A percentile compares a stretch with the other conserved stretches of the same genome.
Evolutionary conservation across 2,888 invertebrate species (phyloP).

Genomic region (Ptychoptera contaminata): DNA sequence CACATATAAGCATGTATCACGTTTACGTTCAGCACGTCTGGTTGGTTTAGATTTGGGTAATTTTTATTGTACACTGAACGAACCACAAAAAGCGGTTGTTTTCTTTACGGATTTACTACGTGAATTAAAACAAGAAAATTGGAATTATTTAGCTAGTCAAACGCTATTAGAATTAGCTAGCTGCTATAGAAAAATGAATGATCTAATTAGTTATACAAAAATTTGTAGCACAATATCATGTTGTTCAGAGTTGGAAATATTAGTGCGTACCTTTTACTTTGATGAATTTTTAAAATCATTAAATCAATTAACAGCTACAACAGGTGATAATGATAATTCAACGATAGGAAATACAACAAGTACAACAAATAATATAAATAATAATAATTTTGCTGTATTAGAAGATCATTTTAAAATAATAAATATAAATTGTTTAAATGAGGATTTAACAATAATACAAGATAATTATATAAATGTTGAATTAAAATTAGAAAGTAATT

Average conservation of each 20-base stretch:
- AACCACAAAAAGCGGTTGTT: slow-evolving; percentile 76
- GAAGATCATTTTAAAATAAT: slow-evolving; percentile 35
- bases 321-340: slow-evolving; percentile 21
- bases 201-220: slow-evolving; percentile 51
- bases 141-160: slow-evolving; percentile 68
- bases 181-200: slow-evolving; percentile 68
- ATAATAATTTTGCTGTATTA: slow-evolving; percentile 25
- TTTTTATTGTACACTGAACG: slow-evolving; percentile 74
- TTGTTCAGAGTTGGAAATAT: slow-evolving; percentile 54
- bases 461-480: slow-evolving; percentile 39
- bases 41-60: slow-evolving; percentile 81
- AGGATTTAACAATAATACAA: slow-evolving; percentile 24
- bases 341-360: slow-evolving; percentile 21
- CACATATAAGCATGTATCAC: slow-evolving; percentile 86
- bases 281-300: slow-evolving; percentile 65
- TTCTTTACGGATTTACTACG: slow-evolving; percentile 76
- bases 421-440: slow-evolving; percentile 20
- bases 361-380: slow-evolving; percentile 19
- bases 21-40: slow-evolving; percentile 63
- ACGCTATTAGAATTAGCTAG: slow-evolving; percentile 70
- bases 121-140: slow-evolving; percentile 76
- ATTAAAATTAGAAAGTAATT: slow-evolving; percentile 38
- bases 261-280: slow-evolving; percentile 60
- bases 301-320: slow-evolving; percentile 23
- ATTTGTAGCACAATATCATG: slow-evolving; percentile 67